Conservation (phyloP, 2,888 invertebrate genomes). For the Heliconius charithonia region DNA sequence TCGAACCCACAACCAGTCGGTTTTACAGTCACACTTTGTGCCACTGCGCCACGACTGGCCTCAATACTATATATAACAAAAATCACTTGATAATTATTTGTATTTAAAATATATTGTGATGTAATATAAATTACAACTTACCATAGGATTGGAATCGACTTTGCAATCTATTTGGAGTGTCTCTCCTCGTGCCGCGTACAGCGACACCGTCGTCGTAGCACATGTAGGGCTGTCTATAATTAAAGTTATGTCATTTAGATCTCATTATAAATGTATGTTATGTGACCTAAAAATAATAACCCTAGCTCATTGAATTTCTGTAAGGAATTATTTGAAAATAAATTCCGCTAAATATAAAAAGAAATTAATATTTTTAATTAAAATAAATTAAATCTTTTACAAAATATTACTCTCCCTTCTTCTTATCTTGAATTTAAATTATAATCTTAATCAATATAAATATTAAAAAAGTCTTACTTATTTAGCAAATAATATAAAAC, state of each 20-base stretch:
- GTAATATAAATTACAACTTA: slow-evolving; percentile 50
- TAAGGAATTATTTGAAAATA: neutral
- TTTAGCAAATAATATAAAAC: too few species aligned
- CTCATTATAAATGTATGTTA: neutral
- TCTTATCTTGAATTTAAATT: neutral
- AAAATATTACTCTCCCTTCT: too few species aligned
- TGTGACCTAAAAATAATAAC: neutral
- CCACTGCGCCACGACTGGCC: too few species aligned
- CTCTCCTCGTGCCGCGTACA: slow-evolving; percentile 87
- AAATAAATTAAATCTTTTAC: too few species aligned
- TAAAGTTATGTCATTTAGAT: neutral
- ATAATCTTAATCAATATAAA: too few species aligned
- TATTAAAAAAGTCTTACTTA: too few species aligned
- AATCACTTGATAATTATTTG: neutral
- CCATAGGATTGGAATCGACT: slow-evolving; percentile 90
- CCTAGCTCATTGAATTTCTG: neutral
- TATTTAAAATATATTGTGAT: neutral
- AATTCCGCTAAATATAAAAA: neutral
- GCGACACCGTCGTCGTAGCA: slow-evolving; percentile 83
- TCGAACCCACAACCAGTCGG: too few species aligned
- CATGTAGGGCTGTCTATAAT: slow-evolving; percentile 86
- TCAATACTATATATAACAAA: neutral
- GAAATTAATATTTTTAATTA: too few species aligned
- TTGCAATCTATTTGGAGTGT: slow-evolving; percentile 86
- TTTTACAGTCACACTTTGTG: too few species aligned